Evolutionary conservation across 2,888 invertebrate species (phyloP).

Genomic region (Drosophila meridiana): DNA sequence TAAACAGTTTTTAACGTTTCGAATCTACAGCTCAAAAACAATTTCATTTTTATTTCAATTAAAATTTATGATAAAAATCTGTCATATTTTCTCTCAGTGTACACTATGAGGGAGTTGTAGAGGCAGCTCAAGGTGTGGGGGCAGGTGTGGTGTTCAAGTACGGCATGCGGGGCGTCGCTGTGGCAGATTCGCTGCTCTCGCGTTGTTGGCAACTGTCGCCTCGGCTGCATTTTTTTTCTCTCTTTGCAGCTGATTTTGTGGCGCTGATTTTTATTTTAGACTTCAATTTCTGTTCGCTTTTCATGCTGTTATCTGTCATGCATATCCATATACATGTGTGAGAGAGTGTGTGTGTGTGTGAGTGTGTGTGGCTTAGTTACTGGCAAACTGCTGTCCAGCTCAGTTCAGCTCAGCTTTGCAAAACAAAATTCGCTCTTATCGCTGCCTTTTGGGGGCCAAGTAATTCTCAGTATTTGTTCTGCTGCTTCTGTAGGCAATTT

Average conservation of each 20-base stretch:
- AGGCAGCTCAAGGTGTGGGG: not conserved
- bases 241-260: constrained; percentile 54
- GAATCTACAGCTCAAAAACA: not conserved
- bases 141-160: constrained; percentile 1
- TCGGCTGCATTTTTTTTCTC: constrained; percentile 12
- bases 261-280: constrained; percentile 55
- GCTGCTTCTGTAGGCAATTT: constrained; percentile 41
- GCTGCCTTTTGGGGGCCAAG: constrained; percentile 57
- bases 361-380: constrained; percentile 28
- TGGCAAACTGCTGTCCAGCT: constrained; percentile 41
- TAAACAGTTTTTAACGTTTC: too few species aligned
- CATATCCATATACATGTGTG: constrained; percentile 58
- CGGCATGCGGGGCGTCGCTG: constrained; percentile 16
- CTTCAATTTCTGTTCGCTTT: constrained; percentile 62
- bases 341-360: constrained; percentile 11
- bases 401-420: constrained; percentile 31
- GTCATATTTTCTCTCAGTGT: not conserved
- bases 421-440: constrained; percentile 62
- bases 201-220: constrained; percentile 60
- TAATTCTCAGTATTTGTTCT: constrained; percentile 64
- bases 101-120: constrained; percentile 10
- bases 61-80: too few species aligned
- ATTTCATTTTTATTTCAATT: not conserved
- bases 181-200: constrained; percentile 25
- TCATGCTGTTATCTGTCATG: constrained; percentile 64